Evolutionary conservation across 2,888 invertebrate genomes (phyloP).

Genomic region (Diarsia rubi): DNA sequence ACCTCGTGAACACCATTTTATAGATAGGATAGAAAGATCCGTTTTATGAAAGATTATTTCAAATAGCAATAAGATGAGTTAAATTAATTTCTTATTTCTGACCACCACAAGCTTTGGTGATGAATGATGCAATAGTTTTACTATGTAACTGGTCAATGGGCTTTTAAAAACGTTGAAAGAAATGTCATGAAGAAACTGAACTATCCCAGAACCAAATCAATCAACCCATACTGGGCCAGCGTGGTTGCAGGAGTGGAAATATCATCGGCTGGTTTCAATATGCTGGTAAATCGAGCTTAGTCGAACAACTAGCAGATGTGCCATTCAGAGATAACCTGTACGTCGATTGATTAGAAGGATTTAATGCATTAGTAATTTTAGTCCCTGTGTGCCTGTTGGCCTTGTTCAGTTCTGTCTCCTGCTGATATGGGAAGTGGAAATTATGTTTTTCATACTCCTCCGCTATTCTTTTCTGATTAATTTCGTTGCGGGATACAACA

Average conservation of each 20-base stretch:
- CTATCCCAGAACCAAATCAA: not conserved
- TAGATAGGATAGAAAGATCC: conserved; percentile 9
- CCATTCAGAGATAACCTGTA: not conserved
- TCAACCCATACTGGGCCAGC: not conserved
- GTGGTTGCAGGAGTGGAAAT: not conserved
- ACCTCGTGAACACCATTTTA: conserved; percentile 16
- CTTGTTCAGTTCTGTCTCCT: no score
- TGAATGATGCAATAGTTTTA: not conserved
- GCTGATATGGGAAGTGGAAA: no score
- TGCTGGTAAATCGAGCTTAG: not conserved
- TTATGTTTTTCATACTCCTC: no score
- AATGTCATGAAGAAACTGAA: not conserved
- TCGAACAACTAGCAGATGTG: not conserved
- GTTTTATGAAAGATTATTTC: conserved; percentile 2
- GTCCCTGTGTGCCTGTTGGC: no score
- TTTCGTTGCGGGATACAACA: no score
- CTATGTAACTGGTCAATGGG: not conserved
- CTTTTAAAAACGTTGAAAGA: not conserved
- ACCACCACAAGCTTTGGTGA: not conserved
- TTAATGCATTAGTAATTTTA: no score
- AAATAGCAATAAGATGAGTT: not conserved
- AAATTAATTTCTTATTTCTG: not conserved
- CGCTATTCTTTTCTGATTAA: no score
- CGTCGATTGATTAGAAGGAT: not conserved
- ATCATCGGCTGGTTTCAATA: not conserved